Percentiles rank a stretch among this genome's conserved stretches.
phyloP scores from a whole-genome alignment of 30 jellyfish, hydroid and myxozoan species.

The Aurelia sp. region DNA sequence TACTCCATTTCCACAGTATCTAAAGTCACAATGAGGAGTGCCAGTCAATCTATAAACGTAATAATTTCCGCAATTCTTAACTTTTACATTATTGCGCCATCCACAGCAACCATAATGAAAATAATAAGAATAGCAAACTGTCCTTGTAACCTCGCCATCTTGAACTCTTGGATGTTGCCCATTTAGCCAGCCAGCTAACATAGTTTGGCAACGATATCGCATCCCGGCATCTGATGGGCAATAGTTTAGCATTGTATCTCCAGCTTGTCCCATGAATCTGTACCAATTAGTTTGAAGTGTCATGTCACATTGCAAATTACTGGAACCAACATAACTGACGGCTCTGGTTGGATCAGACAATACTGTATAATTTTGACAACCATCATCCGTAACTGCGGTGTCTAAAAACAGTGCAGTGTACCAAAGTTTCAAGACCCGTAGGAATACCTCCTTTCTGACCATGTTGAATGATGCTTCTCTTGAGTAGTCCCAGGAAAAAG shows the following conservation, averaged over 20 bases:
- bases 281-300: background rate
- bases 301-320: too few relatives aligned
- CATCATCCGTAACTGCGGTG: too few relatives aligned
- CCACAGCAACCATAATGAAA: background rate
- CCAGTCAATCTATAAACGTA: slow-evolving; percentile 12
- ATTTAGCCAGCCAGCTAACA: background rate
- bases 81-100: background rate
- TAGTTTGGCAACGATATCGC: background rate
- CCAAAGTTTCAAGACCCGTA: too few relatives aligned
- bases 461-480: too few relatives aligned
- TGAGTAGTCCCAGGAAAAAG: too few relatives aligned
- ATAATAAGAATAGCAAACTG: slow-evolving; percentile 6
- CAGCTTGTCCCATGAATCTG: slow-evolving; percentile 38
- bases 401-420: too few relatives aligned
- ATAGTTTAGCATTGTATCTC: slow-evolving; percentile 22
- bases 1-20: slow-evolving; percentile 25
- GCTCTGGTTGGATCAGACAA: too few relatives aligned
- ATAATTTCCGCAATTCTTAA: slow-evolving; percentile 30
- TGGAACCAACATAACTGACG: too few relatives aligned
- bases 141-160: slow-evolving; percentile 15
- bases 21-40: background rate
- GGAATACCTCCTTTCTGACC: too few relatives aligned
- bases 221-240: background rate
- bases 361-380: too few relatives aligned
- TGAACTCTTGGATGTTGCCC: slow-evolving; percentile 17